Evolutionary conservation across 2,888 invertebrate species (phyloP), one percentile per base, ranked within the genome.

Genomic region (Tenthredo amoena): DNA sequence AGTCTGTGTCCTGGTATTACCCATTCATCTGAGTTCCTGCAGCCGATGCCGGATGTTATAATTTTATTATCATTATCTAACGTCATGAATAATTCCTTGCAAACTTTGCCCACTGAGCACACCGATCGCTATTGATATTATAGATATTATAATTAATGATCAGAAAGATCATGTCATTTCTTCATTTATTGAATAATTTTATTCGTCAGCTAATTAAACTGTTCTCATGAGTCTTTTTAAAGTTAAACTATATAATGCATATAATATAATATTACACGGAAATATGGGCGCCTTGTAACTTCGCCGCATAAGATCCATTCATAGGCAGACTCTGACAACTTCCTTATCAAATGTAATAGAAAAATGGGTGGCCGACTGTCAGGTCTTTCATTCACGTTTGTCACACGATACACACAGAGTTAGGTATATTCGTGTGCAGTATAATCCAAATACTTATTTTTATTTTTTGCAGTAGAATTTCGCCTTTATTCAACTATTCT

Each of bases 261-360:
- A 1, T 21, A 6, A 43, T 47, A 74, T 12, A 21, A 72, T 72
- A n/a, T 72, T 21, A 5, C 21, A 43, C 4, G 43, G 43, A 74
- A 26, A 74, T 26, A 68, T 72, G 72, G 74, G 43, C 12, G 15
- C 43, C 74, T 74, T 47, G 12, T 26, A 26, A 15, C 40, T 40
- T n/a, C 43, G 43, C 40, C 40, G 18, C 3, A 34, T 34, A 55
- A 31, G 15, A 50, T 77, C 31, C 77, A 47, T 77, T 77, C 34
- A 18, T 77, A 55, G 34, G 34, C 18, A 77, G 31, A 55, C 77
- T 55, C 77, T 12, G 50, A 34, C 85, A 65, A 84, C 87, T 86
- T 85, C 87, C 86, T 89, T 89, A 91, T 91, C 86, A 88, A 86
- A 89, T 91, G 89, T 88, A 91, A 91, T 91, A 86, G 87, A 89